These are phyloP conservation scores for Zophobas atratus DNA, from an alignment of 1,140 invertebrate genomes.

Conservation along the genomic window DNA sequence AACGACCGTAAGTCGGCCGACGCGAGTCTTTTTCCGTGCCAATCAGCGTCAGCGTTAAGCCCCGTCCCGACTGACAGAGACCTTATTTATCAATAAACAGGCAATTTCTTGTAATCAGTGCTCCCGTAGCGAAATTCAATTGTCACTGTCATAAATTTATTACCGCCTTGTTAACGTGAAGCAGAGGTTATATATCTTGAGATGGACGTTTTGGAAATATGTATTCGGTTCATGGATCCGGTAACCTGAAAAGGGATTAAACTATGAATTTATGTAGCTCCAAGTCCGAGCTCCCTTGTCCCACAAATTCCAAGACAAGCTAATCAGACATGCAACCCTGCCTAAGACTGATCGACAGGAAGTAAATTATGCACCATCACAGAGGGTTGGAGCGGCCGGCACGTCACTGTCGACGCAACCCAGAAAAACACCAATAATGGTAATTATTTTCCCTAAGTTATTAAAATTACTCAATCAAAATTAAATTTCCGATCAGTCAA, in stretches of 20 bases:
- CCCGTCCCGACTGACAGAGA: too few relatives aligned
- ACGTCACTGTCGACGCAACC: background rate
- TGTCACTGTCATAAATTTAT: conserved; percentile 18
- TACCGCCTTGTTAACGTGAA: conserved; percentile 25
- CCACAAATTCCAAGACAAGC: conserved; percentile 19
- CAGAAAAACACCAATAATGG: conserved; percentile 3
- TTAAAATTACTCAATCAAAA: too few relatives aligned
- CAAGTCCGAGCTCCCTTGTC: conserved; percentile 27
- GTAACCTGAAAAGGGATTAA: conserved; percentile 35
- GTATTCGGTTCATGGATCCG: conserved; percentile 36
- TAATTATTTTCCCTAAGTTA: too few relatives aligned
- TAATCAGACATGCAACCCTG: conserved; percentile 32
- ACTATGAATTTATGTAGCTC: conserved; percentile 35
- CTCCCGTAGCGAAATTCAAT: conserved; percentile 2
- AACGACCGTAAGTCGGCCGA: too few relatives aligned
- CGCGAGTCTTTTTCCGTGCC: too few relatives aligned
- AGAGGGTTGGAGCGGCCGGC: background rate
- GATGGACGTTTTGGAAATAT: conserved; percentile 29
- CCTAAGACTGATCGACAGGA: conserved; percentile 26
- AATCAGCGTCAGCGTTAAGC: too few relatives aligned
- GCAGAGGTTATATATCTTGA: conserved; percentile 28
- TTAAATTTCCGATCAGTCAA: too few relatives aligned
- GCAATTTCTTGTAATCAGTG: too few relatives aligned
- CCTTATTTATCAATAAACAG: too few relatives aligned
- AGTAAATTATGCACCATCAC: conserved; percentile 30